These are phyloP conservation scores for Natrix natrix DNA, from an alignment of 2,797 vertebrate genomes.

Conservation along the genomic window DNA sequence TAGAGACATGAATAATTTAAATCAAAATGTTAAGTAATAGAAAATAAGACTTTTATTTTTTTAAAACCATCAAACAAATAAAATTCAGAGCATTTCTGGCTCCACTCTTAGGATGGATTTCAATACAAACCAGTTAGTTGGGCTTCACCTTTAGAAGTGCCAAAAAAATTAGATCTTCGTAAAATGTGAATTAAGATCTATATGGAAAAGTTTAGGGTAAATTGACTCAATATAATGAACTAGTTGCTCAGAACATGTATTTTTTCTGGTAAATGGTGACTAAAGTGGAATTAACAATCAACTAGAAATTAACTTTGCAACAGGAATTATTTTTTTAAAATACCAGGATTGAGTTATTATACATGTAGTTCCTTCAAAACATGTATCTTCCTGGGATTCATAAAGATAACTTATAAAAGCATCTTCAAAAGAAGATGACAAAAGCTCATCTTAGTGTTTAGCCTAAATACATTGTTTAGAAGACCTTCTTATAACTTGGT, in stretches of 20 bases:
- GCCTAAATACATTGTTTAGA: not conserved
- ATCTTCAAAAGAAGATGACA: rapidly evolving
- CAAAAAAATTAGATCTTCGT: not conserved
- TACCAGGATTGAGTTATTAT: constrained; percentile 12
- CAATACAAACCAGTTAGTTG: constrained; percentile 45
- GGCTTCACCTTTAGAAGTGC: constrained; percentile 30
- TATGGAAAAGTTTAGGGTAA: not conserved
- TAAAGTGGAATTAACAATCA: too few species aligned
- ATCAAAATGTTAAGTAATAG: constrained; percentile 41
- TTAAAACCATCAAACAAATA: constrained; percentile 49
- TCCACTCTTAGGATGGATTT: constrained; percentile 51
- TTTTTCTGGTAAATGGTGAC: constrained; percentile 8
- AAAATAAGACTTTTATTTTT: constrained; percentile 68
- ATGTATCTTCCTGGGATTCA: not conserved
- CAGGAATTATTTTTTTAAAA: not conserved
- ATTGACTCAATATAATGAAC: not conserved
- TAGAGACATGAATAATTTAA: not conserved
- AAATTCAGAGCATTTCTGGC: constrained; percentile 53
- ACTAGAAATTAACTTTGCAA: not conserved
- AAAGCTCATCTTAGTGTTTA: not conserved
- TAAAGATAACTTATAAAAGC: not conserved
- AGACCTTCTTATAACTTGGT: not conserved
- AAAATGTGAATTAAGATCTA: not conserved
- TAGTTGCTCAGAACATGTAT: not conserved
- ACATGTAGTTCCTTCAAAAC: not conserved